Evolutionary conservation across 2,888 invertebrate species (phyloP).

Genomic region (Rhimphoctona megacephalus): DNA sequence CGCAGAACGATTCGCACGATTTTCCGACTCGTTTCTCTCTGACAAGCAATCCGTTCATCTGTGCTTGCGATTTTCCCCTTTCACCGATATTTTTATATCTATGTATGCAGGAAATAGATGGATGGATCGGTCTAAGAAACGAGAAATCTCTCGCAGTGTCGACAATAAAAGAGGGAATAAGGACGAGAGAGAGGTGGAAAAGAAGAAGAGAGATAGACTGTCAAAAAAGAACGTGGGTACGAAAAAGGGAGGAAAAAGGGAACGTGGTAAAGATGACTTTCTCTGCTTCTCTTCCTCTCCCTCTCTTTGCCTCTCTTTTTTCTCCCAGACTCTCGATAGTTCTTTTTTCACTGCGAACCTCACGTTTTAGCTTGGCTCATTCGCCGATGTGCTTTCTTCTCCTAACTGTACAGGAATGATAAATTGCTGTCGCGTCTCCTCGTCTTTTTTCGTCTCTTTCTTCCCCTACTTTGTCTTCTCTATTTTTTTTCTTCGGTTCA

Average conservation of each 20-base stretch:
- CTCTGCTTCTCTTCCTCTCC: slow-evolving; percentile 25
- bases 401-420: slow-evolving; percentile 77
- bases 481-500: slow-evolving; percentile 48
- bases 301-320: slow-evolving; percentile 54
- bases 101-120: slow-evolving; percentile 67
- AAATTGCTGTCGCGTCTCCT: slow-evolving; percentile 77
- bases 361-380: slow-evolving; percentile 61
- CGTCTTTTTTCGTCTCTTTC: slow-evolving; percentile 65
- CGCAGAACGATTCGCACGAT: slow-evolving; percentile 62
- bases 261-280: slow-evolving; percentile 64
- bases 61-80: slow-evolving; percentile 40
- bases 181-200: slow-evolving; percentile 45
- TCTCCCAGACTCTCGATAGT: slow-evolving; percentile 48
- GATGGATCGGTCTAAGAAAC: slow-evolving; percentile 77
- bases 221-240: slow-evolving; percentile 45
- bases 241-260: slow-evolving; percentile 57
- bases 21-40: slow-evolving; percentile 70
- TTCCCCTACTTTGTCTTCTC: slow-evolving; percentile 61
- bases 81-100: slow-evolving; percentile 10
- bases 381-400: slow-evolving; percentile 63
- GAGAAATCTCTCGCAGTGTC: slow-evolving; percentile 59
- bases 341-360: slow-evolving; percentile 60
- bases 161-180: slow-evolving; percentile 57
- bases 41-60: slow-evolving; percentile 71
- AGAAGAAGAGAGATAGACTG: slow-evolving; percentile 21